These are phyloP conservation scores for Biston betularia DNA, from an alignment of 2,888 invertebrate species.

Conservation along the genomic window DNA sequence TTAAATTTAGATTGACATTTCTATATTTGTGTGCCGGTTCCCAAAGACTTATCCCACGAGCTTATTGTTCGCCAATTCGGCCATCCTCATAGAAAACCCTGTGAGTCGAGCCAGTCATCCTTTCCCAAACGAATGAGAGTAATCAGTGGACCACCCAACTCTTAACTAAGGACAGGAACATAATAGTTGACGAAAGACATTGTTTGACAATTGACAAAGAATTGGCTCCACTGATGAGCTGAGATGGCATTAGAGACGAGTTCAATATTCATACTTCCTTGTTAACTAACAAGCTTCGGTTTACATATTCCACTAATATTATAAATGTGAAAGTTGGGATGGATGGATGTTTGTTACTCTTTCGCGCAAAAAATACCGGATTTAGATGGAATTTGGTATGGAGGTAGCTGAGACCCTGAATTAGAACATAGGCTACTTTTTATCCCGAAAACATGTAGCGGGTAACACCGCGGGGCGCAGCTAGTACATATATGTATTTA, in stretches of 20 bases:
- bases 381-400: too few species aligned
- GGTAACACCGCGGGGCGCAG: too few species aligned
- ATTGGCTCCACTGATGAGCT: slow-evolving; percentile 33
- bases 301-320: too few species aligned
- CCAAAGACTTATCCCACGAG: slow-evolving; percentile 3
- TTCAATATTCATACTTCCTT: slow-evolving; percentile 2
- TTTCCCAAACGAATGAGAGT: slow-evolving; percentile 35
- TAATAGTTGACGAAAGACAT: slow-evolving; percentile 40
- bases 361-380: too few species aligned
- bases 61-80: slow-evolving; percentile 23
- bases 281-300: slow-evolving; percentile 3
- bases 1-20: slow-evolving; percentile 3
- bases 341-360: too few species aligned
- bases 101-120: slow-evolving; percentile 34
- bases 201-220: slow-evolving; percentile 38
- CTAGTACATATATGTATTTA: too few species aligned
- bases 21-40: background rate
- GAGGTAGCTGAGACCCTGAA: too few species aligned
- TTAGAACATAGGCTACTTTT: too few species aligned
- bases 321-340: too few species aligned
- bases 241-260: slow-evolving; percentile 6
- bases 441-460: too few species aligned
- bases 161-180: slow-evolving; percentile 45
- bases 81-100: slow-evolving; percentile 2
- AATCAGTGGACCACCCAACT: slow-evolving; percentile 42